Base-by-base conservation (phyloP, 2,888 invertebrate species). In the Drosophila greeni region DNA sequence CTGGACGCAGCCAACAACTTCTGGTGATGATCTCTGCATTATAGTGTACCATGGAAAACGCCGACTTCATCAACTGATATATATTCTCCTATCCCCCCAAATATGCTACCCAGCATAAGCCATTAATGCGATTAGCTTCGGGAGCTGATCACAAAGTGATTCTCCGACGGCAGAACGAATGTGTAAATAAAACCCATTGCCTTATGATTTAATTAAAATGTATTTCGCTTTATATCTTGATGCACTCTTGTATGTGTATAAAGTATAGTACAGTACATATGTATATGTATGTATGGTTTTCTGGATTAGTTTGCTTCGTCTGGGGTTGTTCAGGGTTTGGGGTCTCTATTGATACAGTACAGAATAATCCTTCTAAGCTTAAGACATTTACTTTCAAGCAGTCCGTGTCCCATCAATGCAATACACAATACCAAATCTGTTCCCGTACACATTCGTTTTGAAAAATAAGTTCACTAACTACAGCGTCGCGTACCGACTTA, bases 381-480 rank as follows among this genome's bases (percentile, higher is more conserved):
- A 74, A 69, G 66, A 70, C 57, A 72, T 73, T 47, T 61, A 57
- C 66, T 73, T 40, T 37, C 59, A 66, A 66, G 70, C 74, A 76
- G 64, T 76, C 67, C 61, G 53, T 65, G 51, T 65, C 57, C 61
- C n/a, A 36, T 40, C 34, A 59, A 55, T 55, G 54, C 49, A 34
- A 34, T 65, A 51, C 49, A 64, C 60, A 66, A 71, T 75, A 75
- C 72, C 79, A 60, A 58, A 66, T 61, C 66, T 67, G 52, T 74
- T 69, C 71, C 74, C 74, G 48, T 69, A 52, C 59, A 62, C 61
- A 68, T 36, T 70, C 60, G 43, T 60, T 60, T 54, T 78, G 51
- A 75, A 78, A 79, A 82, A 68, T 71, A 76, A 72, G 75, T 82
- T 79, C 56, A 66, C 78, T 79, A 79, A 67, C 82, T 79, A 79